Evolutionary conservation across 1,140 invertebrate genomes (phyloP), one percentile per base, ranked within the genome.

Genomic region (Catajapyx aquilonaris): DNA sequence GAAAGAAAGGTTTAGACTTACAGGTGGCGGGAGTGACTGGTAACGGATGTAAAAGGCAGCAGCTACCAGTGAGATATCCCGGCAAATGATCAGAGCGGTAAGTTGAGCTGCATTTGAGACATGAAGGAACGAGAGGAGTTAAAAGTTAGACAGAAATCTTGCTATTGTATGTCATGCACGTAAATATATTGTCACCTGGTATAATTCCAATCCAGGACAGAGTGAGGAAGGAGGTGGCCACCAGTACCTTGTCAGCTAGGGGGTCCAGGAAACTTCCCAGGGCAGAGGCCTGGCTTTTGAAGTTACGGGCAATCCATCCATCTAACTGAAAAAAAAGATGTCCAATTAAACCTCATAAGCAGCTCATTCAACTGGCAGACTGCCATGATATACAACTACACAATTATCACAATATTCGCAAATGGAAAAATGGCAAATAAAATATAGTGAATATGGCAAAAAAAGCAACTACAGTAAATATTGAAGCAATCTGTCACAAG

Each of bases 181-280:
- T n/a, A 17, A 41, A 38, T 40, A 20, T 17, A 41, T 28, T 28
- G 9, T 28, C 52, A 71, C 67, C 47, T 52, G 91, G 90, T 52
- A 97, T 80, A 10, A 94, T 56, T 33, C 74, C 70, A 38, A 76
- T 73, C 59, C 76, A 80, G 7, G 87, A 85, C 19, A 95, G 59
- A 1, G 83, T 74, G 18, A 94, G 52, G 51, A 90, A 90, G 22
- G 96, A 57, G 10, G 81, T 83, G 9, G 73, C 81, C 42, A 97
- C 74, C 4, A 97, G 62, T 13, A 96, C 62, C 65, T 97, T 97
- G 56, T 97, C 93, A n/a, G 91, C 91, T 57, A 93, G 69, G 9
- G 93, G 93, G 60, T 97, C 93, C n/a, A 97, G 52, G 53, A 93
- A 90, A 43, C 84, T 88, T 5, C 93, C 93, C 44, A 91, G 68